Conservation (phyloP, 2,797 vertebrate genomes). For the Rousettus madagascariensis region DNA sequence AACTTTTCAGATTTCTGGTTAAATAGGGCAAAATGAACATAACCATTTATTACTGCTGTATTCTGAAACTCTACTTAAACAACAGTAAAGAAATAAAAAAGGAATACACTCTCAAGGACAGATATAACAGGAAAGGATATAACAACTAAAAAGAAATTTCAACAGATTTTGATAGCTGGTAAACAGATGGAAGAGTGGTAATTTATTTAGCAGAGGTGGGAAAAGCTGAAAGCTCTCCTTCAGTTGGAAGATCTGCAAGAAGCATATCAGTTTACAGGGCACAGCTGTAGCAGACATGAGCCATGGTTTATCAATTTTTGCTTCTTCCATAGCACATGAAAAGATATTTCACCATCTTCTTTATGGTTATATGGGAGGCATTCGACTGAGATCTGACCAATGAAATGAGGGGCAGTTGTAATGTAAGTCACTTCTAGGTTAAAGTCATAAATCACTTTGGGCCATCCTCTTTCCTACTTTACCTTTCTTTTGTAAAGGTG, state of each 20-base stretch:
- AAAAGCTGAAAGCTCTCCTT: background rate
- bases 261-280: background rate
- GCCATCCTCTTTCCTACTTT: background rate
- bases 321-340: background rate
- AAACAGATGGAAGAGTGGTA: background rate
- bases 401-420: background rate
- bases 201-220: background rate
- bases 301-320: background rate
- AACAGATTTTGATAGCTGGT: background rate
- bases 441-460: background rate
- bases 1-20: background rate
- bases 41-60: background rate
- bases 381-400: background rate
- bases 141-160: background rate
- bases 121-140: background rate
- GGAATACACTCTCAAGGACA: background rate
- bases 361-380: background rate
- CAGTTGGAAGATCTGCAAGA: background rate
- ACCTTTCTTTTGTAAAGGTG: background rate
- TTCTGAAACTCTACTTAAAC: background rate
- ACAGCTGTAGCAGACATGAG: background rate
- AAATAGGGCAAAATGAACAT: background rate
- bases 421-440: background rate
- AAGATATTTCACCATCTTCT: background rate
- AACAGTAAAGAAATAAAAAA: background rate